phyloP scores from a whole-genome alignment of 2,113 vertebrate species.

The Dromaius novaehollandiae region DNA sequence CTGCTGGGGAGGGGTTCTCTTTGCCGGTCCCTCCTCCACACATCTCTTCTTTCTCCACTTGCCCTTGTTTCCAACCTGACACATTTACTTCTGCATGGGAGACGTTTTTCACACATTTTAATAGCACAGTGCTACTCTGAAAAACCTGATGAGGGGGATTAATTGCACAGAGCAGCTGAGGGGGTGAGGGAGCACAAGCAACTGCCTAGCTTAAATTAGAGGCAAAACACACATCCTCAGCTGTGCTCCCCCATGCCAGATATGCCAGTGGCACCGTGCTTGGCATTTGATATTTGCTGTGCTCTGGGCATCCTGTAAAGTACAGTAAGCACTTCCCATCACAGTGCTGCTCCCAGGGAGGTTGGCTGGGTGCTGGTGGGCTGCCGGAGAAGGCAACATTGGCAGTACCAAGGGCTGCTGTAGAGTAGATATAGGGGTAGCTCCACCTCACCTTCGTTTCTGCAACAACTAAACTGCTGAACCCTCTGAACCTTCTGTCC shows the following conservation, averaged over 20 bases:
- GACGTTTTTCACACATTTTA: conserved; percentile 51
- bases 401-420: neutral
- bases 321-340: neutral
- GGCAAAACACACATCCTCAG: neutral
- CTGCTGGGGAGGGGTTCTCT: conserved; percentile 19
- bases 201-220: neutral
- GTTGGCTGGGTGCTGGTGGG: neutral
- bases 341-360: neutral
- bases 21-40: neutral
- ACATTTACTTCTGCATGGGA: conserved; percentile 38
- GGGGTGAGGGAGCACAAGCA: rapidly evolving
- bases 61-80: conserved; percentile 36
- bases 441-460: neutral
- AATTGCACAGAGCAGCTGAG: neutral
- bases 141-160: conserved; percentile 9
- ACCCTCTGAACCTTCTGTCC: neutral
- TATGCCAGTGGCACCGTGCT: rapidly evolving
- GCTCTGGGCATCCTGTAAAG: neutral
- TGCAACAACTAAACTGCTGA: neutral
- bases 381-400: neutral
- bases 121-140: conserved; percentile 43
- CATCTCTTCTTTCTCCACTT: neutral
- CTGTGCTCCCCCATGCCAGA: rapidly evolving
- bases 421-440: neutral
- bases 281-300: neutral